These are phyloP conservation scores for Pterostichus madidus DNA, from an alignment of 2,888 invertebrate species.

Conservation along the genomic window DNA sequence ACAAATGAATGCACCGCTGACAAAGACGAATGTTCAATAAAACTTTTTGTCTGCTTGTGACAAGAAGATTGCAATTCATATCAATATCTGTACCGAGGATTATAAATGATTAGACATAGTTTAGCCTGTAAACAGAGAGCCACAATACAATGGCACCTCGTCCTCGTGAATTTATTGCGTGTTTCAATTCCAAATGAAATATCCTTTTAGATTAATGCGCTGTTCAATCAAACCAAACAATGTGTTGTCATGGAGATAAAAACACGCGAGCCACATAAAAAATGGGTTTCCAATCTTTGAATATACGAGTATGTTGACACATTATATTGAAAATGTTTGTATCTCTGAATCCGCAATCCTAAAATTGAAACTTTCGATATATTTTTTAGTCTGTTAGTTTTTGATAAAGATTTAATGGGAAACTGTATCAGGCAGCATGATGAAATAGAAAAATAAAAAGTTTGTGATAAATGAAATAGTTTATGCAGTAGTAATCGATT, in stretches of 20 bases:
- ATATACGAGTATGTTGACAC: slow-evolving; percentile 55
- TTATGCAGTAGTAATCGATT: too few relatives aligned
- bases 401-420: slow-evolving; percentile 16
- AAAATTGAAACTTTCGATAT: slow-evolving; percentile 6
- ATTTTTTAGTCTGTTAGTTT: slow-evolving; percentile 12
- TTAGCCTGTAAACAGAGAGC: slow-evolving; percentile 5
- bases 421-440: background rate
- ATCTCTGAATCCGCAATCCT: background rate
- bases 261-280: slow-evolving; percentile 31
- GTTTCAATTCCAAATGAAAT: slow-evolving; percentile 56
- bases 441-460: background rate
- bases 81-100: slow-evolving; percentile 19
- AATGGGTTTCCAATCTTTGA: slow-evolving; percentile 58
- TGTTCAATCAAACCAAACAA: slow-evolving; percentile 61
- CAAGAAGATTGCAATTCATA: slow-evolving; percentile 60
- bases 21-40: slow-evolving; percentile 32
- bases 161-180: slow-evolving; percentile 45
- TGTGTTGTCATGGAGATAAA: slow-evolving; percentile 65
- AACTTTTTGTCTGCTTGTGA: slow-evolving; percentile 35
- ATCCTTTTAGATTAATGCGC: slow-evolving; percentile 56
- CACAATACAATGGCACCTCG: slow-evolving; percentile 36
- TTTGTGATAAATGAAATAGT: too few relatives aligned
- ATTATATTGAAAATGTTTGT: slow-evolving; percentile 23
- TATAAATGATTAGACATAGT: slow-evolving; percentile 61
- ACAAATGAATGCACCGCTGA: slow-evolving; percentile 25